phyloP scores from a whole-genome alignment of 2,113 vertebrate genomes.

The Paraplagusia blochii region DNA sequence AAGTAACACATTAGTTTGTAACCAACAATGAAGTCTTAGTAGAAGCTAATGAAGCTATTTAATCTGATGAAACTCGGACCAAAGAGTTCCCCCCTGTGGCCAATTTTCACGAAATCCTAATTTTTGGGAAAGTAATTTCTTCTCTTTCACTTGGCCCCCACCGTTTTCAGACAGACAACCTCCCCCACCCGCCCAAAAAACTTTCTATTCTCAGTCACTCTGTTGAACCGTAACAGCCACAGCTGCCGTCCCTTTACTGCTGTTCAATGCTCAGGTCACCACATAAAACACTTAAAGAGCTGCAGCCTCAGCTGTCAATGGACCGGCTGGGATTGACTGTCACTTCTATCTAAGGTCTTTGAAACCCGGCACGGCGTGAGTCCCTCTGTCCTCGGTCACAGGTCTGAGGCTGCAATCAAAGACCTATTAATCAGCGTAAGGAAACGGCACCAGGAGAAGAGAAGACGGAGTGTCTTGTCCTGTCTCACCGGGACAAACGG shows the following conservation, averaged over 20 bases:
- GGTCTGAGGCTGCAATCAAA: slow-evolving; percentile 56
- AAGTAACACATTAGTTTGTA: no score
- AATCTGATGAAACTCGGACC: slow-evolving; percentile 10
- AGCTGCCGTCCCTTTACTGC: slow-evolving; percentile 67
- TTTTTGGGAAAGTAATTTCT: slow-evolving; percentile 34
- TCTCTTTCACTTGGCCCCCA: slow-evolving; percentile 12
- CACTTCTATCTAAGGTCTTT: slow-evolving; percentile 37
- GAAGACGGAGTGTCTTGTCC: slow-evolving; percentile 65
- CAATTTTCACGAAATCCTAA: slow-evolving; percentile 29
- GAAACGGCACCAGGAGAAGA: slow-evolving; percentile 42
- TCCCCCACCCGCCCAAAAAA: slow-evolving; percentile 5
- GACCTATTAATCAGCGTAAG: slow-evolving; percentile 58
- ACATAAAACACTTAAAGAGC: slow-evolving; percentile 55
- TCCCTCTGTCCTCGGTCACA: slow-evolving; percentile 1
- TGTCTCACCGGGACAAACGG: slow-evolving; percentile 50
- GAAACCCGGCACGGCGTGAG: slow-evolving; percentile 19
- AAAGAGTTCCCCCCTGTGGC: slow-evolving; percentile 21
- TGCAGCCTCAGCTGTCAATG: slow-evolving; percentile 63
- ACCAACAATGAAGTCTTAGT: no score
- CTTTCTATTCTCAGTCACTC: slow-evolving; percentile 59
- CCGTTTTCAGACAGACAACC: slow-evolving; percentile 21
- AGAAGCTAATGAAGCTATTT: slow-evolving; percentile 7
- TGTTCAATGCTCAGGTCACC: slow-evolving; percentile 50
- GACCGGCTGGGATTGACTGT: slow-evolving; percentile 35
- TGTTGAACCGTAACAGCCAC: slow-evolving; percentile 45